These are phyloP conservation scores for Adrianichthys oophorus DNA, from an alignment of 2,797 vertebrate genomes.

Conservation along the genomic window DNA sequence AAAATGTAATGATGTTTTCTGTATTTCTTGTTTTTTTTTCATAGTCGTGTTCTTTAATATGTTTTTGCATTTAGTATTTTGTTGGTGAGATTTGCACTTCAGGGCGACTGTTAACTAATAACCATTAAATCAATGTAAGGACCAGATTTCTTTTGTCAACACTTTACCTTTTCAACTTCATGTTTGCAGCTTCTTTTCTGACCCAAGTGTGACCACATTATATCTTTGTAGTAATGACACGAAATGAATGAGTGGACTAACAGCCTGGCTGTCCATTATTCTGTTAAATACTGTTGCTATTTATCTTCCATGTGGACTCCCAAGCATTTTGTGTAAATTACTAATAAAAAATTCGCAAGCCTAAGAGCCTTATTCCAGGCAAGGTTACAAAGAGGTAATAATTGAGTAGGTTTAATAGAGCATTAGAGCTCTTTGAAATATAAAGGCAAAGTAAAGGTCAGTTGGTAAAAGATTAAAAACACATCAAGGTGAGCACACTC, in stretches of 20 bases:
- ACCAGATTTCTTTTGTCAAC: no score
- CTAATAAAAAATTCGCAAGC: slow-evolving; percentile 6
- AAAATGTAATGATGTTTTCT: no score
- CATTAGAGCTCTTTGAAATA: slow-evolving; percentile 4
- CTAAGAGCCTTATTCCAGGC: slow-evolving; percentile 3
- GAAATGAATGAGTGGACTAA: neutral
- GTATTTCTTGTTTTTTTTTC: no score
- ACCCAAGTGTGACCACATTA: neutral
- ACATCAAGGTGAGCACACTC: neutral
- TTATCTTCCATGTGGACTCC: slow-evolving; percentile 13
- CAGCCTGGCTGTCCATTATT: slow-evolving; percentile 4
- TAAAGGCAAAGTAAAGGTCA: slow-evolving; percentile 15
- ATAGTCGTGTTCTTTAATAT: no score
- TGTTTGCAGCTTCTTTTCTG: neutral
- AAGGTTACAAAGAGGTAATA: slow-evolving; percentile 3
- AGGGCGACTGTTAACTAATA: no score
- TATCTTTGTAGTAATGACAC: no score
- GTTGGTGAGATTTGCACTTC: no score
- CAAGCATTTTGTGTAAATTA: slow-evolving; percentile 10
- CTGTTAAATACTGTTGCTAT: neutral
- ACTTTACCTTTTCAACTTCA: neutral
- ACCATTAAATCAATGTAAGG: no score
- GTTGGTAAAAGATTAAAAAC: slow-evolving; percentile 18
- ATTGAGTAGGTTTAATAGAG: neutral
- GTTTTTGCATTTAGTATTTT: no score